These are phyloP conservation scores for Caenorhabditis sp. DNA, from an alignment of 2,888 invertebrate species.

Conservation along the genomic window DNA sequence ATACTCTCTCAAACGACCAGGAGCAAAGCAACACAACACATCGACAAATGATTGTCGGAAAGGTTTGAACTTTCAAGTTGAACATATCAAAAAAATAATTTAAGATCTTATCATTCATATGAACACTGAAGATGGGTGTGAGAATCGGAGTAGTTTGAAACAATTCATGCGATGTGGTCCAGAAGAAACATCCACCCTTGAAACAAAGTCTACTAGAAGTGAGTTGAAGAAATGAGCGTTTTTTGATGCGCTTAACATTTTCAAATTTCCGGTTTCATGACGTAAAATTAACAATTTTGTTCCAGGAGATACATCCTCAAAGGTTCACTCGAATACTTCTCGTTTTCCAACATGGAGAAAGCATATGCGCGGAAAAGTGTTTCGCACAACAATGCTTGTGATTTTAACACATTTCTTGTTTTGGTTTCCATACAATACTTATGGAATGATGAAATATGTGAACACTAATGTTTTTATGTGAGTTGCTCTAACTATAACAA, in stretches of 20 bases:
- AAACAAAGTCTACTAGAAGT: neutral
- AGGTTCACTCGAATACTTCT: slow-evolving; percentile 4
- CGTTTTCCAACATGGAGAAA: slow-evolving; percentile 58
- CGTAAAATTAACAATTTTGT: neutral
- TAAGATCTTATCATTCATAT: slow-evolving; percentile 29
- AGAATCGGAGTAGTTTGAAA: slow-evolving; percentile 20
- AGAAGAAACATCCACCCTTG: slow-evolving; percentile 14
- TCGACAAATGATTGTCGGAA: neutral
- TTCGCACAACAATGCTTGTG: slow-evolving; percentile 67
- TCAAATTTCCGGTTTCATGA: neutral
- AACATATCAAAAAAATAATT: neutral
- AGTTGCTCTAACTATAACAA: slow-evolving; percentile 1
- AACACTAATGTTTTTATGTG: slow-evolving; percentile 48
- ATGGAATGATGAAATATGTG: slow-evolving; percentile 62
- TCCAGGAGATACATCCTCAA: neutral
- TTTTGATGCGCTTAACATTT: too few species aligned
- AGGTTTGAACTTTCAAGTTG: neutral
- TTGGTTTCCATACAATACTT: slow-evolving; percentile 69
- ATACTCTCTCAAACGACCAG: slow-evolving; percentile 47
- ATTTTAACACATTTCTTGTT: slow-evolving; percentile 66
- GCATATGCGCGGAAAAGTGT: slow-evolving; percentile 60
- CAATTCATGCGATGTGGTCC: slow-evolving; percentile 23
- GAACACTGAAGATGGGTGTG: slow-evolving; percentile 23
- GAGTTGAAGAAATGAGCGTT: neutral
- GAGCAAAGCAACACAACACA: slow-evolving; percentile 13